Conservation (phyloP, 2,888 invertebrate species). For the Ormia ochracea region DNA sequence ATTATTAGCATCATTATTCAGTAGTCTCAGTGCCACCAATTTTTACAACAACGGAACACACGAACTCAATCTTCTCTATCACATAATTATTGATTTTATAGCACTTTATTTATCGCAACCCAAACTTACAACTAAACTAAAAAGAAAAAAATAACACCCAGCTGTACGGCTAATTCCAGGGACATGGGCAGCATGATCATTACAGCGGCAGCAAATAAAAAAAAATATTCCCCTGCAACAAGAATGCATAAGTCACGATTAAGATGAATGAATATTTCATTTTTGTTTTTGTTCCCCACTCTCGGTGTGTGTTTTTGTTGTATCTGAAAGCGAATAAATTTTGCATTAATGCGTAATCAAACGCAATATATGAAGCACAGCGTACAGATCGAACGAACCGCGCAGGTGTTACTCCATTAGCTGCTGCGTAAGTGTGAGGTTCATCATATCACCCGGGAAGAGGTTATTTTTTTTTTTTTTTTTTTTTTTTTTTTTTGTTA, state of each 20-base stretch:
- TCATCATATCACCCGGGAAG: conserved; percentile 50
- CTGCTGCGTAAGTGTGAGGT: conserved; percentile 47
- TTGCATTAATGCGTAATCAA: conserved; percentile 59
- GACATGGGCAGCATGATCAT: conserved; percentile 39
- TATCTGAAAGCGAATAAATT: conserved; percentile 13
- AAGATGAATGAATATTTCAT: conserved; percentile 40
- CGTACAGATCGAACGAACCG: conserved; percentile 40
- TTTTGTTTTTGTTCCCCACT: not conserved
- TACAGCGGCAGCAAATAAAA: conserved; percentile 20
- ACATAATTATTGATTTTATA: conserved; percentile 60
- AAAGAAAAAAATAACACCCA: conserved; percentile 7
- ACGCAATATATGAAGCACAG: conserved; percentile 3
- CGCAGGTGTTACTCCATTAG: conserved; percentile 67
- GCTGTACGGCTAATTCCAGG: conserved; percentile 29
- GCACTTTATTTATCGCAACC: conserved; percentile 50
- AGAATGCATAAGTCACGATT: conserved; percentile 60
- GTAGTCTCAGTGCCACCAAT: conserved; percentile 57
- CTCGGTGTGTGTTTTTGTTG: not conserved
- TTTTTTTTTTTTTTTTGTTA: not conserved
- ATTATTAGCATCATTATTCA: conserved; percentile 55
- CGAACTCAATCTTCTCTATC: conserved; percentile 10
- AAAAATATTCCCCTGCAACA: conserved; percentile 31
- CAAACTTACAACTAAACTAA: conserved; percentile 6
- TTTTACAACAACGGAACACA: conserved; percentile 31
- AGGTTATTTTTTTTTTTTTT: conserved; percentile 6